These are phyloP conservation scores for Vanessa atalanta DNA, from an alignment of 1,140 invertebrate genomes.

Conservation along the genomic window DNA sequence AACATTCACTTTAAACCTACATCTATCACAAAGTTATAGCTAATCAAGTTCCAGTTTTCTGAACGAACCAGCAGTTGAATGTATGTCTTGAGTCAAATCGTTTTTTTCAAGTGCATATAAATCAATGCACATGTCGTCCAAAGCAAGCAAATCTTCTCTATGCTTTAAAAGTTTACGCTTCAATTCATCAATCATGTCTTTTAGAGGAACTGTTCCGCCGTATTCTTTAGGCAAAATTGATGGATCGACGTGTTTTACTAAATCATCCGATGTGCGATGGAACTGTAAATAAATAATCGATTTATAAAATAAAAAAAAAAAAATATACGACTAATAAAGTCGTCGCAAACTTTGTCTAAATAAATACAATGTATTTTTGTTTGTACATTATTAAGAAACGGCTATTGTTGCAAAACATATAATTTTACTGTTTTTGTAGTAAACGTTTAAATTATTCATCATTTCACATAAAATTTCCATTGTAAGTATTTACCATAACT, in stretches of 20 bases:
- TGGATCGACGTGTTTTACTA: constrained; percentile 85
- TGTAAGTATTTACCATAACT: constrained; percentile 83
- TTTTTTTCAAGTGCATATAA: constrained; percentile 84
- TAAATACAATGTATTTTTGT: too few species aligned
- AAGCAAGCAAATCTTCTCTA: constrained; percentile 84
- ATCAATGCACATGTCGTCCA: constrained; percentile 91
- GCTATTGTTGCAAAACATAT: too few species aligned
- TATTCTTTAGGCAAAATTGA: constrained; percentile 92
- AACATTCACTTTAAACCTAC: background rate
- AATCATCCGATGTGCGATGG: constrained; percentile 85
- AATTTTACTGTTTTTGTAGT: background rate
- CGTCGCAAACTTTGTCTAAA: too few species aligned
- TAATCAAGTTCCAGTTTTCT: constrained; percentile 91
- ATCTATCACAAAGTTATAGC: constrained; percentile 7
- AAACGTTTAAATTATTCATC: background rate
- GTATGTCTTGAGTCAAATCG: constrained; percentile 84
- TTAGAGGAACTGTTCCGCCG: constrained; percentile 88
- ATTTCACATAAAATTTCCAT: background rate
- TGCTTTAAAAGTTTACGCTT: constrained; percentile 85
- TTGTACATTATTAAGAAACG: too few species aligned
- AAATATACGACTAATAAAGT: too few species aligned
- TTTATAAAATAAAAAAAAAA: background rate
- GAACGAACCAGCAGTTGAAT: constrained; percentile 88
- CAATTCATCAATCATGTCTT: constrained; percentile 89
- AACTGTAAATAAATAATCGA: constrained; percentile 80